Evolutionary conservation across 92 coral and sea anemone genomes (phyloP), one percentile per base, ranked within the genome.

Genomic region (Isaurus tuberculatus): DNA sequence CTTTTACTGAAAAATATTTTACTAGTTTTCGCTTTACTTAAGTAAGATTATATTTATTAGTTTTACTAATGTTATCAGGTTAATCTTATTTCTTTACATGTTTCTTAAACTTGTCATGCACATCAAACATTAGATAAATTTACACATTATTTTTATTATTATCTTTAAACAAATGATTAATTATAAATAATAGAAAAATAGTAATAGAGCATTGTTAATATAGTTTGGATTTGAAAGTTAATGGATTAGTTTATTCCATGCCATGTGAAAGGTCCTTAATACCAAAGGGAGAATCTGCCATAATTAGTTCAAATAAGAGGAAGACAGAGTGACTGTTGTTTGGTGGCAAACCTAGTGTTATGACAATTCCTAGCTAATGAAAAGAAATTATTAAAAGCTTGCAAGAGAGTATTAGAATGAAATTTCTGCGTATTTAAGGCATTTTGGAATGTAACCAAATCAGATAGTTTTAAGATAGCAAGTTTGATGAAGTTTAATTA

Each of bases 281-380:
- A 60, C 33, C 66, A 60, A 60, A 60, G 66, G 66, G 66, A 60
- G 66, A 60, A 60, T 60, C 66, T 60, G 66, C 66, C 66, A 60
- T 60, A 60, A 60, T 60, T 60, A 60, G 66, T 60, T 60, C 66
- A 60, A 60, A 60, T 60, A 60, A 60, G 66, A 60, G 66, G 66
- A 60, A 60, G 66, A 60, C 31, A 60, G 66, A 60, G 66, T 60
- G 66, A 60, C 66, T 60, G 66, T 60, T 60, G 66, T 60, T 60
- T 60, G 66, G 66, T 60, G 66, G 66, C 66, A 60, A 60, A 60
- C 66, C 66, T 60, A 60, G 66, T 60, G 66, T 60, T 60, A 60
- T 60, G 66, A 60, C 66, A 60, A 60, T 60, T 60, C 66, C 66
- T 60, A 60, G 66, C 66, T 60, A 60, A 60, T 60, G 66, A 60